Percentiles rank a stretch among this genome's conserved stretches.
These are phyloP conservation scores for Ptychodera flava DNA, from an alignment of 35 echinoderm and acorn worm genomes.

Conservation along the genomic window DNA sequence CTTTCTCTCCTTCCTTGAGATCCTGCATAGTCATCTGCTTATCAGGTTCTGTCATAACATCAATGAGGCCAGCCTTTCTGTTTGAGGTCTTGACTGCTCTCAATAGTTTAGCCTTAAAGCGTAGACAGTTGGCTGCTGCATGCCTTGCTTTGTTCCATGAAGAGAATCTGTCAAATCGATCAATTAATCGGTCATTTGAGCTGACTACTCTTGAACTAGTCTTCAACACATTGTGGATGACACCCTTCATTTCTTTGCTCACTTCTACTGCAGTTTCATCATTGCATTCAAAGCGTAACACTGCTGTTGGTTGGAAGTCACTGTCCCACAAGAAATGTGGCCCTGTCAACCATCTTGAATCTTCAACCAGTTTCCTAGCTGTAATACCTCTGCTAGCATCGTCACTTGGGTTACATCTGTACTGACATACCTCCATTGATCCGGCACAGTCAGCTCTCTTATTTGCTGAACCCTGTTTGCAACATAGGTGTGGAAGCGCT, in stretches of 20 bases:
- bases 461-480: slow-evolving; percentile 32
- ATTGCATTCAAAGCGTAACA: neutral
- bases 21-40: neutral
- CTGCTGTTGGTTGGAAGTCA: too few relatives aligned
- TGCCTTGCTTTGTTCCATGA: neutral
- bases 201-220: neutral
- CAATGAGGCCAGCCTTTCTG: too few relatives aligned
- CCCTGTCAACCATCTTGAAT: neutral
- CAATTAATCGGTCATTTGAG: too few relatives aligned
- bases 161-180: neutral
- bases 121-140: neutral
- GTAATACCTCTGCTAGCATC: neutral
- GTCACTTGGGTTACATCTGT: neutral
- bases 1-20: neutral
- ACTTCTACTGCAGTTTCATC: neutral
- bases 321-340: neutral
- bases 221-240: neutral
- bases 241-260: neutral
- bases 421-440: neutral
- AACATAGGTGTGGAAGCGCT: slow-evolving; percentile 16
- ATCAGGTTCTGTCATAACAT: too few relatives aligned
- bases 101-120: too few relatives aligned
- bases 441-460: neutral
- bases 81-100: too few relatives aligned
- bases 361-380: neutral